Base-by-base conservation (phyloP, 2,113 vertebrate species). In the Lipophrys pholis region DNA sequence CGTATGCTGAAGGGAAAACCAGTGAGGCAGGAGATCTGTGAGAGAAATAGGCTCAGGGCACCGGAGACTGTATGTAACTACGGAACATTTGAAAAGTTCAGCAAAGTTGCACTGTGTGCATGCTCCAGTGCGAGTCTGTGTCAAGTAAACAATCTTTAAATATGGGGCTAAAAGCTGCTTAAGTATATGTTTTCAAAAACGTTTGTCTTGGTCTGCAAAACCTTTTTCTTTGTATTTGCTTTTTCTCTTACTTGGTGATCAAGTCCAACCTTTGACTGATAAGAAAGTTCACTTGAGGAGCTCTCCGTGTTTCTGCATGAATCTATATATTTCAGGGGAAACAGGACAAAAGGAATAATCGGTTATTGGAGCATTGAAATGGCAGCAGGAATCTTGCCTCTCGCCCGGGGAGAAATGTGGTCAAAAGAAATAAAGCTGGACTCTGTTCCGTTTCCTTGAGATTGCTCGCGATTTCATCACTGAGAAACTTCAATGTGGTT, bases 391-490 rank as follows among this genome's bases (percentile, higher is more conserved):
- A 36, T 58, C 56, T 69, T 61, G 21, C 71, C 48, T 76, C 71
- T 76, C 65, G 48, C 43, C 68, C 38, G 30, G 55, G 62, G 30
- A 71, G 42, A 82, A 80, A 81, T 8, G 14, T 38, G 68, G 73
- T 70, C 80, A 68, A 51, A 69, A 51, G 56, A 82, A 73, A 38
- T 70, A 53, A 1, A 38, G 45, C 73, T 60, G 73, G 86, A 76
- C 83, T 81, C 57, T 6, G 60, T 69, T 56, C 69, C 21, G 1
- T 82, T 81, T 89, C 78, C 16, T 69, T 36, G 61, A 61, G 72
- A 82, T 91, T 91, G 72, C 88, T 5, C 0, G 50, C 48, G 78
- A 87, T 91, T 91, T 89, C 88, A 90, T 91, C 91, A 90, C 76
- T 38, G 8, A 35, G 43, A 54, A 74, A 74, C 68, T 73, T 76